These are phyloP conservation scores for Hylomyscus alleni DNA, from an alignment of 2,797 vertebrate species.

Conservation along the genomic window DNA sequence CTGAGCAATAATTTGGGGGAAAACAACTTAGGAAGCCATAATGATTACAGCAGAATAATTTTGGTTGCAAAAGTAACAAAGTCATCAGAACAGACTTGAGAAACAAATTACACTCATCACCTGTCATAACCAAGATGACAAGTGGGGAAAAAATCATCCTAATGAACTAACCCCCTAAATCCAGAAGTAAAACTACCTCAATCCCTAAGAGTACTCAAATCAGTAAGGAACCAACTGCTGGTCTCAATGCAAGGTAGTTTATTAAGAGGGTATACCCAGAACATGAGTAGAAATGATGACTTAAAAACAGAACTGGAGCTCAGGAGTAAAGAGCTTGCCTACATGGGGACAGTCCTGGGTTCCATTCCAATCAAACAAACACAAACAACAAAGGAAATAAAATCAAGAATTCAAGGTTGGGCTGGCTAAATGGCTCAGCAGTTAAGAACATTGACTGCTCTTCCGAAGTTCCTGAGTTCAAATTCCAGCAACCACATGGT, in stretches of 20 bases:
- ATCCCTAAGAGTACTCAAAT: neutral
- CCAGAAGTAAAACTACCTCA: neutral
- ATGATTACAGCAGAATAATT: neutral
- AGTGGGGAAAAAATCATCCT: neutral
- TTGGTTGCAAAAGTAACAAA: neutral
- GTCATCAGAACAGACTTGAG: neutral
- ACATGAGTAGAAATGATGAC: neutral
- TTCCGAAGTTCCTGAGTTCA: too few species aligned
- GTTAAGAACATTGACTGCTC: too few species aligned
- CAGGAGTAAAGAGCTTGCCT: neutral
- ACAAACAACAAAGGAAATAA: neutral
- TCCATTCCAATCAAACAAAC: neutral
- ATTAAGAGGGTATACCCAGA: neutral
- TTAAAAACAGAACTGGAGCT: neutral
- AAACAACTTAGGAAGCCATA: neutral
- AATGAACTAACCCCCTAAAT: neutral
- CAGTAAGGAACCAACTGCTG: neutral
- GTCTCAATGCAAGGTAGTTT: neutral
- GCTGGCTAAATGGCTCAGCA: too few species aligned
- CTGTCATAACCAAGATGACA: slow-evolving; percentile 11
- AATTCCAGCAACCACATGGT: too few species aligned
- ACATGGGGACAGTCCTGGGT: neutral
- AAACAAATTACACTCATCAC: neutral
- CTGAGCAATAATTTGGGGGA: neutral
- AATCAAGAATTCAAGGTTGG: neutral